phyloP scores from a whole-genome alignment of 2,888 invertebrate genomes.

The Willowsia nigromaculata region DNA sequence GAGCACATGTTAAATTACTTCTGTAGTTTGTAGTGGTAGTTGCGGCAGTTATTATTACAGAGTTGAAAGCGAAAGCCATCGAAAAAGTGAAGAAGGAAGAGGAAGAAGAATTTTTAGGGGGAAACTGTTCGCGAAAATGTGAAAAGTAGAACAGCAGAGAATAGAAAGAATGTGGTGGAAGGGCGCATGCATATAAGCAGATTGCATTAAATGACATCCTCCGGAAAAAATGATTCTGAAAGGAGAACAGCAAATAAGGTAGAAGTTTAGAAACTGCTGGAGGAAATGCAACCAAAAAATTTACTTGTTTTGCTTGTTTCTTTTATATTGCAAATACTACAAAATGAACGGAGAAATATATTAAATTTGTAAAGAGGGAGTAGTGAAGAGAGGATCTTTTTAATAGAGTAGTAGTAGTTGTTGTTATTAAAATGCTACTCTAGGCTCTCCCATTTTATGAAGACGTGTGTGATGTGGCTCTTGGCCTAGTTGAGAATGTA shows the following conservation, averaged over 20 bases:
- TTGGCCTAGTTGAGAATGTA: no score
- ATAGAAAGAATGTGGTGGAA: not conserved
- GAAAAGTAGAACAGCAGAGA: not conserved
- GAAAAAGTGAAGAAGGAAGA: not conserved
- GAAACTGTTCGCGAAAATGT: not conserved
- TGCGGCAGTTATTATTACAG: not conserved
- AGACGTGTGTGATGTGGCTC: no score
- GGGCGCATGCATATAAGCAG: not conserved
- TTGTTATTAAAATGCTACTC: no score
- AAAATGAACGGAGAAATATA: no score
- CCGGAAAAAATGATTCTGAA: conserved; percentile 7
- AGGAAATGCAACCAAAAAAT: no score
- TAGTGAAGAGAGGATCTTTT: no score
- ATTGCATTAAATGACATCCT: conserved; percentile 36
- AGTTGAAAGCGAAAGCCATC: not conserved
- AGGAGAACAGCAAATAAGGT: not conserved
- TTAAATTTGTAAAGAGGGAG: no score
- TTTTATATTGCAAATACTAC: no score
- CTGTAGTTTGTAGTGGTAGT: not conserved
- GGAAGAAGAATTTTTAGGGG: not conserved
- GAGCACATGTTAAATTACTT: not conserved
- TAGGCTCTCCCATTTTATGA: no score
- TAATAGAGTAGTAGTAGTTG: no score
- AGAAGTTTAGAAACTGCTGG: not conserved
- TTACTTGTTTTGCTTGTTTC: no score